phyloP scores from a whole-genome alignment of 2,888 invertebrate genomes.

The Rhamnusium bicolor region DNA sequence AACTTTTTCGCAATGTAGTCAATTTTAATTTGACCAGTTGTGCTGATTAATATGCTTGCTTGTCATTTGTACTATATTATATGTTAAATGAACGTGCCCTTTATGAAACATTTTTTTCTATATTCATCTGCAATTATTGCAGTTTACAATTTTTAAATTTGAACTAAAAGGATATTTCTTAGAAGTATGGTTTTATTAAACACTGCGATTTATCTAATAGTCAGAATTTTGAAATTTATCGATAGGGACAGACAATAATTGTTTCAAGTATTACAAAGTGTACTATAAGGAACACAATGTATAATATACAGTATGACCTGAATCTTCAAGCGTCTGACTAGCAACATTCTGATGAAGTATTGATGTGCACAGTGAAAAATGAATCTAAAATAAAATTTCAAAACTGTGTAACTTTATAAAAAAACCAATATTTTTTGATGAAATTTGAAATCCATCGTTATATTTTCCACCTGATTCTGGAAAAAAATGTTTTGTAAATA shows the following conservation, averaged over 20 bases:
- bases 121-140: neutral
- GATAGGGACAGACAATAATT: neutral
- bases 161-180: neutral
- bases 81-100: slow-evolving; percentile 3
- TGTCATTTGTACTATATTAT: neutral
- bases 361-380: too few relatives aligned
- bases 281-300: too few relatives aligned
- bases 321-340: too few relatives aligned
- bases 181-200: neutral
- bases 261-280: too few relatives aligned
- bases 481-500: too few relatives aligned
- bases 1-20: slow-evolving; percentile 17
- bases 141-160: neutral
- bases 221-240: neutral
- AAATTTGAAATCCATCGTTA: too few relatives aligned
- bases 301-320: too few relatives aligned
- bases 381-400: too few relatives aligned
- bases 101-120: slow-evolving; percentile 21
- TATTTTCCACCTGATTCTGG: too few relatives aligned
- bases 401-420: too few relatives aligned
- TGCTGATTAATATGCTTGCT: slow-evolving; percentile 23
- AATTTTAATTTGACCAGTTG: slow-evolving; percentile 2
- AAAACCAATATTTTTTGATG: too few relatives aligned
- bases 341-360: too few relatives aligned
- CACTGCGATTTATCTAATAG: neutral